Conservation (phyloP, 2,113 vertebrate genomes). For the Urocynchramus pylzowi region DNA sequence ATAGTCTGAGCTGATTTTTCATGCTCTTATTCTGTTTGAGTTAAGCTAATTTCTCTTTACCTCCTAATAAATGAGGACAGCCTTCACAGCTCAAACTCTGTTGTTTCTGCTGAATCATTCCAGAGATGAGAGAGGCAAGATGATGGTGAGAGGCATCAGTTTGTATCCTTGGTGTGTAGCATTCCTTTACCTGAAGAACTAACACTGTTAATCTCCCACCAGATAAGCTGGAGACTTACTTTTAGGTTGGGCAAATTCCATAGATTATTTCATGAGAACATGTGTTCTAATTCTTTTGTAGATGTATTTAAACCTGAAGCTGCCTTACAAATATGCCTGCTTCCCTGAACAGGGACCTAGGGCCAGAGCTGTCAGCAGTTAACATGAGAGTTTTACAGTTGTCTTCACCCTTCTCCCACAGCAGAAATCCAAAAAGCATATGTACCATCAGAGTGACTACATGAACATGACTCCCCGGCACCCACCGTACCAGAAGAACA, state of each 20-base stretch:
- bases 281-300: background rate
- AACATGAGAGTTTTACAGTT: background rate
- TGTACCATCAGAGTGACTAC: constrained; percentile 75
- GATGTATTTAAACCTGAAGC: background rate
- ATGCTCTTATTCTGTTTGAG: background rate
- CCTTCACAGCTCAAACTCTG: background rate
- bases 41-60: background rate
- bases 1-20: background rate
- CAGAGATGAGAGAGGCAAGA: background rate
- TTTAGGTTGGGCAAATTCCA: background rate
- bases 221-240: background rate
- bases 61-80: background rate
- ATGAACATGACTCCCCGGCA: constrained; percentile 77
- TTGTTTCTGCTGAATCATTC: constrained; percentile 41
- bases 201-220: background rate
- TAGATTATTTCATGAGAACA: background rate
- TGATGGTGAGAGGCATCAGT: background rate
- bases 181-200: background rate
- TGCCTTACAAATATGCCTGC: background rate
- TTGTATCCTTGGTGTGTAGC: background rate
- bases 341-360: background rate
- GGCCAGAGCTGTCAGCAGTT: background rate
- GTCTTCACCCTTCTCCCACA: constrained; percentile 22
- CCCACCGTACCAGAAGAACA: constrained; percentile 63
- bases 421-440: constrained; percentile 63